Evolutionary conservation across 2,113 vertebrate species (phyloP).

Genomic region (Oryzias woworae): DNA sequence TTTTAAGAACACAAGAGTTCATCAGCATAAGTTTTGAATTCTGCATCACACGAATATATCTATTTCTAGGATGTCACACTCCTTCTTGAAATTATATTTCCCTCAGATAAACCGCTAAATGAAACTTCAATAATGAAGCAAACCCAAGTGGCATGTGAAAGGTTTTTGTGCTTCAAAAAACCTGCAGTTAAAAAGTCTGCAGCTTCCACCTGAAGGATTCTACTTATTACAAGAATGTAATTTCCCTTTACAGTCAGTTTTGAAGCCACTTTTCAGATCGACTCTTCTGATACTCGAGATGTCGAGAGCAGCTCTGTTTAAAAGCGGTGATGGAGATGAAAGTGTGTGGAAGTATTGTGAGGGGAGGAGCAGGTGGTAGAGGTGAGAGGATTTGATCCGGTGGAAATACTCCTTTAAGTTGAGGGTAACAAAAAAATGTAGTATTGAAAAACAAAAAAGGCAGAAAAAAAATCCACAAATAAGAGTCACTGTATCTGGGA

Average conservation of each 20-base stretch:
- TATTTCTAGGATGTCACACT: too few relatives aligned
- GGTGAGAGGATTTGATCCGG: conserved; percentile 7
- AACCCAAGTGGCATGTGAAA: too few relatives aligned
- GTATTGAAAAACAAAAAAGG: neutral
- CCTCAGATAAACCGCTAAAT: too few relatives aligned
- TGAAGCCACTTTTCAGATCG: conserved; percentile 1
- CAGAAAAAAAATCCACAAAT: neutral
- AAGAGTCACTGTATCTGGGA: neutral
- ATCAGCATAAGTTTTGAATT: too few relatives aligned
- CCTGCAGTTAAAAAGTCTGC: too few relatives aligned
- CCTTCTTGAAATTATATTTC: too few relatives aligned
- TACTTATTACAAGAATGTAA: too few relatives aligned
- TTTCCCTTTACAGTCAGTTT: neutral
- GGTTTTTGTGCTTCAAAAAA: too few relatives aligned
- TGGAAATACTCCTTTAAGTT: conserved; percentile 30
- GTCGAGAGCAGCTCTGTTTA: conserved; percentile 7
- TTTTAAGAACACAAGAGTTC: too few relatives aligned
- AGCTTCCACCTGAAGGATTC: too few relatives aligned
- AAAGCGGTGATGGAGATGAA: conserved; percentile 20
- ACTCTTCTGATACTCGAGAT: neutral
- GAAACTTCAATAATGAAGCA: too few relatives aligned
- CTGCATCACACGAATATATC: too few relatives aligned
- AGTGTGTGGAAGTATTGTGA: conserved; percentile 9
- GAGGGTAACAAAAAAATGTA: conserved; percentile 39
- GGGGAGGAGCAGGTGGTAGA: conserved; percentile 8